Conservation (phyloP, 1,140 invertebrate genomes). For the Trissolcus basalis region DNA sequence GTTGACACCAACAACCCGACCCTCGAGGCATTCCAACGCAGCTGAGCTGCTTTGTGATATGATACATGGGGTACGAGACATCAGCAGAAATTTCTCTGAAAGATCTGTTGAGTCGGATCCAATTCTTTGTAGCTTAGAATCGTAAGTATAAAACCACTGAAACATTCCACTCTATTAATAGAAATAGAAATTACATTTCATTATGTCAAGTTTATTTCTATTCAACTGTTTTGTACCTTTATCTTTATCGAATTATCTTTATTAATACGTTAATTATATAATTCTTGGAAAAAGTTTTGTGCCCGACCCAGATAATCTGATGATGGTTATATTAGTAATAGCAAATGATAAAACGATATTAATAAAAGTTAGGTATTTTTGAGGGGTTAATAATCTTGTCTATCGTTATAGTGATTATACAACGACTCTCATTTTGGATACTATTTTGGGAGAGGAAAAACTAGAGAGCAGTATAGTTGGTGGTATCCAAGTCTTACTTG, state of each 20-base stretch:
- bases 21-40: slow-evolving; percentile 87
- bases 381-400: background rate
- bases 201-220: too few species aligned
- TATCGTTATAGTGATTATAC: slow-evolving; percentile 78
- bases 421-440: slow-evolving; percentile 81
- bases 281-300: too few species aligned
- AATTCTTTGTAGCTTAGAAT: slow-evolving; percentile 82
- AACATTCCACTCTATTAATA: too few species aligned
- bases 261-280: too few species aligned
- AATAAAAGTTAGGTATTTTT: too few species aligned
- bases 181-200: too few species aligned
- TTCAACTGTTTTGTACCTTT: too few species aligned
- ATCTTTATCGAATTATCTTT: too few species aligned
- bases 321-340: too few species aligned
- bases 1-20: slow-evolving; percentile 84
- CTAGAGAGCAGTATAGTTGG: slow-evolving; percentile 85
- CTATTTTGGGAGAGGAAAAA: slow-evolving; percentile 83
- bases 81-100: slow-evolving; percentile 79
- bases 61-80: slow-evolving; percentile 82
- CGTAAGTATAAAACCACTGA: too few species aligned
- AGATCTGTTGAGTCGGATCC: slow-evolving; percentile 78
- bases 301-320: too few species aligned
- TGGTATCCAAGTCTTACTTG: slow-evolving; percentile 86
- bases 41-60: slow-evolving; percentile 89
- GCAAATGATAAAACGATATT: too few species aligned